These are phyloP conservation scores for Trisateles emortualis DNA, from an alignment of 2,888 invertebrate genomes.

Conservation along the genomic window DNA sequence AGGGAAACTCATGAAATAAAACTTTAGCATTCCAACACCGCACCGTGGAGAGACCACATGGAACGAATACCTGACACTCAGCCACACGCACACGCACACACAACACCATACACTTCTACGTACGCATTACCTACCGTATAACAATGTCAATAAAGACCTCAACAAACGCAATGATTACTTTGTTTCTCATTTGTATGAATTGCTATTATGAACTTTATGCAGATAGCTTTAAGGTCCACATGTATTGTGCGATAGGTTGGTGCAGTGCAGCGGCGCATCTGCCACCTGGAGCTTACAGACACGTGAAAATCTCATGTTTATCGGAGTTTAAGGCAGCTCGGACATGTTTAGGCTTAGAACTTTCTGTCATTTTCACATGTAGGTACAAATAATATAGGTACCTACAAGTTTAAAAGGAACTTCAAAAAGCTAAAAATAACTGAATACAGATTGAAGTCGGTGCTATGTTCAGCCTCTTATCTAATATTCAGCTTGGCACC, in stretches of 20 bases:
- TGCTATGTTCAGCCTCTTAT: too few relatives aligned
- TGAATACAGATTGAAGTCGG: too few relatives aligned
- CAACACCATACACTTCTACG: background rate
- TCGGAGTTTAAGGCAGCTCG: too few relatives aligned
- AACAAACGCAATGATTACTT: background rate
- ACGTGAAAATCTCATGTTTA: background rate
- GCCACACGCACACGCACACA: background rate
- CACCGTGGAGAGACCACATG: conserved; percentile 12
- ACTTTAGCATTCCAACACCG: conserved; percentile 30
- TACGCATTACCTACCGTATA: background rate
- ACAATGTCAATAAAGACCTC: background rate
- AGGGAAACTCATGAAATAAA: conserved; percentile 22
- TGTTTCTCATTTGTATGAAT: background rate
- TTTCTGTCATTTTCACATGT: too few relatives aligned
- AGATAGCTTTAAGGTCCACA: background rate
- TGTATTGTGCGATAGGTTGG: background rate
- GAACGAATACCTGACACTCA: conserved; percentile 23
- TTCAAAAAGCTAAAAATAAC: too few relatives aligned
- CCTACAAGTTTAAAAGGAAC: too few relatives aligned
- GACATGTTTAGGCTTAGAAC: too few relatives aligned
- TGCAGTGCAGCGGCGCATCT: background rate
- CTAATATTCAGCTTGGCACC: too few relatives aligned
- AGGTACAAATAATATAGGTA: too few relatives aligned
- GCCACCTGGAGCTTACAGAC: background rate
- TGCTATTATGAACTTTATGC: background rate